Evolutionary conservation across 1,140 invertebrate species (phyloP), one percentile per base, ranked within the genome.

Genomic region (Melitaea cinxia): DNA sequence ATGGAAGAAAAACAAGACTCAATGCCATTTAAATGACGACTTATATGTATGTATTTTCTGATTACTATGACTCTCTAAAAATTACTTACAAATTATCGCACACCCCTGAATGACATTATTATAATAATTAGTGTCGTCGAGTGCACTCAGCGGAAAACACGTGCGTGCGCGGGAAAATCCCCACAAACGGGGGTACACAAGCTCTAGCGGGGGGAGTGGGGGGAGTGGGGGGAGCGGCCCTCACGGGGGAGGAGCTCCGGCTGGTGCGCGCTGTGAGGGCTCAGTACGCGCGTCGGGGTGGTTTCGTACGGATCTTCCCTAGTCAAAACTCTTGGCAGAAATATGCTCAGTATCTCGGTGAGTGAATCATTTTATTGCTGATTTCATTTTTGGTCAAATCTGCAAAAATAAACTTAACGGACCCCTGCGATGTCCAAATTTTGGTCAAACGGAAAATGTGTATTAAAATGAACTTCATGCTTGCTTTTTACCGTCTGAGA

Each of bases 291-390:
- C 92, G 97, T 15, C 92, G 96, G 26, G 97, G 97, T 14, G 97
- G 97, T 53, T 99, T 97, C 91, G 95, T 98, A 24, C 91, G 97
- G 21, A 97, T 99, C 77, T 99, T 98, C 89, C 98, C 98, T 15
- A 95, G 96, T 19, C 92, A 94, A 30, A 96, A 97, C 78, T 95
- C 96, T 2, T 98, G 97, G 96, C 93, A 94, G 79, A 93, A 95
- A 73, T 96, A 96, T 83, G 93, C 94, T 10, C 93, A 94, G 76
- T 95, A 95, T 81, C 85, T 95, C 65, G 94, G 94, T 95, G 80
- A 82, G 74, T 55, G n/a, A n/a, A 28, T 7, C 30, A 33, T 33
- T 10, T 33, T 33, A 7, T n/a, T n/a, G n/a, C n/a, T n/a, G n/a
- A n/a, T n/a, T 9, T 9, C 28, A 30, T 9, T 30, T 30, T 30